Conservation (phyloP, 2,113 vertebrate genomes). For the Hucho hucho region DNA sequence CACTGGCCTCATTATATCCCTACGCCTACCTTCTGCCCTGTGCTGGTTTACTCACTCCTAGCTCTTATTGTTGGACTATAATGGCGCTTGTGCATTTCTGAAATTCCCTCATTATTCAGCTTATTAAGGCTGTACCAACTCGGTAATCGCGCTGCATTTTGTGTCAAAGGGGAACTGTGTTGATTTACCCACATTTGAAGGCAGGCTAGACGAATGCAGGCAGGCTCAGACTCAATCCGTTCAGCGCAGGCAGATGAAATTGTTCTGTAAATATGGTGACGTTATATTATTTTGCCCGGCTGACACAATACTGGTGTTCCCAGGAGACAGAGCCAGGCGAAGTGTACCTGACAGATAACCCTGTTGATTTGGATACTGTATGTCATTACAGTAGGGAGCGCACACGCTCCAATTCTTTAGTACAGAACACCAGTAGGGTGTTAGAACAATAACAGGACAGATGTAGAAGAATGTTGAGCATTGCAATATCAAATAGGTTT, state of each 20-base stretch:
- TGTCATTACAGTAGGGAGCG: constrained; percentile 44
- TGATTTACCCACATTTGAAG: constrained; percentile 81
- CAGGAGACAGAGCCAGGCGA: constrained; percentile 49
- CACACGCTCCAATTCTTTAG: constrained; percentile 35
- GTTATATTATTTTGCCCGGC: constrained; percentile 35
- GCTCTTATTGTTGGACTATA: constrained; percentile 97
- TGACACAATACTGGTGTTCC: constrained; percentile 46
- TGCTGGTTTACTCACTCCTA: constrained; percentile 89
- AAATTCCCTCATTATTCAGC: constrained; percentile 99
- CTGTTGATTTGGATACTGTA: constrained; percentile 47
- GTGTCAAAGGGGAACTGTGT: constrained; percentile 83
- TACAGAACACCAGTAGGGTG: background rate
- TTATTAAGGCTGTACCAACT: constrained; percentile 96
- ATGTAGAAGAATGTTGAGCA: background rate
- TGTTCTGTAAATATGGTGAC: constrained; percentile 67
- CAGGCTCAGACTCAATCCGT: background rate
- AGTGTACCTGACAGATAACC: constrained; percentile 74
- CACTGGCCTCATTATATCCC: constrained; percentile 96
- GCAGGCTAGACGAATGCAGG: constrained; percentile 66
- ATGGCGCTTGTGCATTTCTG: constrained; percentile 95
- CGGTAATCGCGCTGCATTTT: constrained; percentile 86
- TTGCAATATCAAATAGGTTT: background rate
- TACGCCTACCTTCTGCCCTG: constrained; percentile 93
- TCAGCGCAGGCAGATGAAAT: constrained; percentile 64
- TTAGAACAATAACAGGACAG: background rate